These are phyloP conservation scores for Prunella himalayana DNA, from an alignment of 2,113 vertebrate species.

Conservation along the genomic window DNA sequence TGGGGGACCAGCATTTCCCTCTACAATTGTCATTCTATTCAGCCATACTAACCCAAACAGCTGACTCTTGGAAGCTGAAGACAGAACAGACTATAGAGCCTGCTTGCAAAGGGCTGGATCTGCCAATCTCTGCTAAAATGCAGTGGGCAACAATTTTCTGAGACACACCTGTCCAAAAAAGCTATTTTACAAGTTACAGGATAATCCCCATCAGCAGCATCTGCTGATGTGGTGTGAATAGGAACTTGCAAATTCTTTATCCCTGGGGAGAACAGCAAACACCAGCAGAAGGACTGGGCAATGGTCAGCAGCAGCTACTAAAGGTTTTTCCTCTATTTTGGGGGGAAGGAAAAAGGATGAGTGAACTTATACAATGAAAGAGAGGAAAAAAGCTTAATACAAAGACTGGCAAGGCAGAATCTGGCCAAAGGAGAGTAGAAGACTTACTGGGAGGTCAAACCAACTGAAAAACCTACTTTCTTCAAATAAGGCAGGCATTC, in stretches of 20 bases:
- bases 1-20: background rate
- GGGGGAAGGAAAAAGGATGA: background rate
- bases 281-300: background rate
- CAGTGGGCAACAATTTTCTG: background rate
- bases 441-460: background rate
- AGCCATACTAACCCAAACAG: background rate
- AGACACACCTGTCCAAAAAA: background rate
- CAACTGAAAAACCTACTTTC: background rate
- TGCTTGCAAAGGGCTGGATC: background rate
- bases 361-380: background rate
- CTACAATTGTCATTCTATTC: background rate
- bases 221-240: background rate
- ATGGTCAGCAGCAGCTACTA: background rate
- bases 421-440: background rate
- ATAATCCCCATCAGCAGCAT: background rate
- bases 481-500: constrained; percentile 15
- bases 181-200: background rate
- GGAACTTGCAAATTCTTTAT: background rate
- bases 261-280: background rate
- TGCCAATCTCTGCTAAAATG: background rate
- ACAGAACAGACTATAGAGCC: background rate
- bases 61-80: background rate
- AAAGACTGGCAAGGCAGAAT: background rate
- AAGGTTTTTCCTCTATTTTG: background rate
- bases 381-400: background rate